These are phyloP conservation scores for Toxonevra muliebris DNA, from an alignment of 2,888 invertebrate genomes.

Conservation along the genomic window DNA sequence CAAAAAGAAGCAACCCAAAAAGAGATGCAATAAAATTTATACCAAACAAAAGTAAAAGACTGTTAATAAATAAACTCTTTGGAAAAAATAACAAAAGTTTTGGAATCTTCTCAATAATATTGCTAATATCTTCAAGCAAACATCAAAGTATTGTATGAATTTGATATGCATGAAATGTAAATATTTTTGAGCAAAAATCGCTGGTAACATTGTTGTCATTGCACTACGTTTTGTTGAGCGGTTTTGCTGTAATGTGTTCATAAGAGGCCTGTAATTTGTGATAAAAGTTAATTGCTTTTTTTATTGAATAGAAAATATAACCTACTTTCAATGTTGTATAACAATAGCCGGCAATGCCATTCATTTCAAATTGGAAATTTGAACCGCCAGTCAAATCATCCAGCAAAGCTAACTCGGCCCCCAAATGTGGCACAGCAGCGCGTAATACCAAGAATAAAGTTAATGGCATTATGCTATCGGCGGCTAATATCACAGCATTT, in stretches of 20 bases:
- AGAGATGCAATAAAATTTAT: too few relatives aligned
- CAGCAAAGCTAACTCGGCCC: slow-evolving; percentile 63
- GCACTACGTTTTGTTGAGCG: slow-evolving; percentile 45
- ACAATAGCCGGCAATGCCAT: slow-evolving; percentile 63
- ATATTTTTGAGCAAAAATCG: too few relatives aligned
- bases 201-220: background rate
- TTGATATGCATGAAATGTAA: too few relatives aligned
- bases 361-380: slow-evolving; percentile 63
- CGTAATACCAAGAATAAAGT: slow-evolving; percentile 61
- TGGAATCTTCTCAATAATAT: too few relatives aligned
- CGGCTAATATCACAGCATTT: slow-evolving; percentile 55
- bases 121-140: too few relatives aligned
- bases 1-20: too few relatives aligned
- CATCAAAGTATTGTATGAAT: too few relatives aligned
- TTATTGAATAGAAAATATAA: slow-evolving; percentile 2
- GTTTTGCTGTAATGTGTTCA: slow-evolving; percentile 56
- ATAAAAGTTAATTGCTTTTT: background rate
- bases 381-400: slow-evolving; percentile 62
- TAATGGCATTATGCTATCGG: slow-evolving; percentile 64
- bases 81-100: too few relatives aligned
- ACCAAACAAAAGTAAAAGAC: too few relatives aligned
- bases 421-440: slow-evolving; percentile 63
- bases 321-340: slow-evolving; percentile 62
- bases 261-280: slow-evolving; percentile 53
- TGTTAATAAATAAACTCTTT: too few relatives aligned